Percentiles rank a stretch among this genome's conserved stretches.
Evolutionary conservation across 2,113 vertebrate genomes (phyloP).

Genomic region (Muntiacus muntjak): DNA sequence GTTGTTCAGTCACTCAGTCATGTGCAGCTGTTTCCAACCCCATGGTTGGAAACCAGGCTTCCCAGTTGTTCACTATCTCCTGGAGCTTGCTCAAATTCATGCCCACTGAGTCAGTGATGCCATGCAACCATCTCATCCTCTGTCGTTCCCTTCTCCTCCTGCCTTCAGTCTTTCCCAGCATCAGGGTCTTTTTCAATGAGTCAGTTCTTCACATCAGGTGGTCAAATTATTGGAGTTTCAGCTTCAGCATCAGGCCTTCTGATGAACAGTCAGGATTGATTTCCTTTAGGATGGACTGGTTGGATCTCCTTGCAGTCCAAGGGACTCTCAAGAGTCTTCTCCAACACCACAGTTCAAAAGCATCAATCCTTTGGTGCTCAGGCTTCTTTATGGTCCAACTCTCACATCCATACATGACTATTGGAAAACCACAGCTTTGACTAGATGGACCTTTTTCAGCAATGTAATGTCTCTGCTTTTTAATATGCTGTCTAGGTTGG

Average conservation of each 20-base stretch:
- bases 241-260: background rate
- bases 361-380: background rate
- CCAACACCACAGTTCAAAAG: background rate
- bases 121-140: background rate
- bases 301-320: background rate
- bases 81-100: background rate
- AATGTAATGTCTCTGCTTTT: background rate
- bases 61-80: background rate
- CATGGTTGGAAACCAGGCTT: background rate
- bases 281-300: background rate
- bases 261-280: background rate
- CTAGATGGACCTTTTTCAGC: background rate
- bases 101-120: background rate
- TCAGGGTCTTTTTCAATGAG: background rate
- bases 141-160: background rate
- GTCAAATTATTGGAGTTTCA: background rate
- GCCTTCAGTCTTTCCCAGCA: background rate
- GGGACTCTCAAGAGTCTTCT: background rate
- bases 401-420: background rate
- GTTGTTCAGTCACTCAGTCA: background rate
- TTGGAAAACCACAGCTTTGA: background rate
- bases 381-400: background rate
- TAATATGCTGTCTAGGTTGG: background rate
- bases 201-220: background rate
- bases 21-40: background rate